phyloP scores from a whole-genome alignment of 92 coral and sea anemone genomes.

The Isaurus tuberculatus region DNA sequence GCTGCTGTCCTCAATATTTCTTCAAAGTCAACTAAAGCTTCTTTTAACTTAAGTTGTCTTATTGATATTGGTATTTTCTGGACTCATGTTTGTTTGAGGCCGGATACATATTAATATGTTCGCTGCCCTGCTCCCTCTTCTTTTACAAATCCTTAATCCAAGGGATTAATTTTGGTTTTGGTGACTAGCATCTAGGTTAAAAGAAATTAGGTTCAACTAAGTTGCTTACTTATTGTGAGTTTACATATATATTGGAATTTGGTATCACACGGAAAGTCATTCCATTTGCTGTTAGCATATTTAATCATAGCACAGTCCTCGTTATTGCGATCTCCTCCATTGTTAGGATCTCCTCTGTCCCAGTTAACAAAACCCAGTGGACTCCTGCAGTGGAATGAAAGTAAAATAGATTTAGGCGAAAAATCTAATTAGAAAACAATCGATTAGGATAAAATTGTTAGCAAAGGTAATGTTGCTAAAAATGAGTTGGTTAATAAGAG shows the following conservation, averaged over 20 bases:
- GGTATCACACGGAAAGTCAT: conserved; percentile 41
- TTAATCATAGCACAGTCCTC: conserved; percentile 48
- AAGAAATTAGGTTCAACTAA: neutral
- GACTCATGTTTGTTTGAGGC: too few species aligned
- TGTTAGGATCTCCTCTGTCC: conserved; percentile 39
- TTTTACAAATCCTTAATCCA: too few species aligned
- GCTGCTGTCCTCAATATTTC: too few species aligned
- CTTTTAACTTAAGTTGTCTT: too few species aligned
- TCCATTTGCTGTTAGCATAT: conserved; percentile 23
- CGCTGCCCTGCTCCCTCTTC: too few species aligned
- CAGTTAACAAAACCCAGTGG: conserved; percentile 23
- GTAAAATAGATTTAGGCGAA: neutral
- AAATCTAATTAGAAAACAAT: neutral
- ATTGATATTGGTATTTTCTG: too few species aligned
- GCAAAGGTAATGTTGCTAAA: neutral
- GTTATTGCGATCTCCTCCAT: conserved; percentile 22
- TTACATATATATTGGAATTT: conserved; percentile 40
- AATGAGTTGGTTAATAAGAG: too few species aligned
- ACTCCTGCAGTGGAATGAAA: neutral
- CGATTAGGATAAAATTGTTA: neutral
- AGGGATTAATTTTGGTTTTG: too few species aligned
- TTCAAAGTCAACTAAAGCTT: too few species aligned
- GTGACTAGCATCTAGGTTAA: neutral
- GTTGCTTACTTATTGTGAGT: conserved; percentile 3
- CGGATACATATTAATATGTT: too few species aligned